Conservation (phyloP, 2,113 vertebrate species). For the Pedionomus torquatus region DNA sequence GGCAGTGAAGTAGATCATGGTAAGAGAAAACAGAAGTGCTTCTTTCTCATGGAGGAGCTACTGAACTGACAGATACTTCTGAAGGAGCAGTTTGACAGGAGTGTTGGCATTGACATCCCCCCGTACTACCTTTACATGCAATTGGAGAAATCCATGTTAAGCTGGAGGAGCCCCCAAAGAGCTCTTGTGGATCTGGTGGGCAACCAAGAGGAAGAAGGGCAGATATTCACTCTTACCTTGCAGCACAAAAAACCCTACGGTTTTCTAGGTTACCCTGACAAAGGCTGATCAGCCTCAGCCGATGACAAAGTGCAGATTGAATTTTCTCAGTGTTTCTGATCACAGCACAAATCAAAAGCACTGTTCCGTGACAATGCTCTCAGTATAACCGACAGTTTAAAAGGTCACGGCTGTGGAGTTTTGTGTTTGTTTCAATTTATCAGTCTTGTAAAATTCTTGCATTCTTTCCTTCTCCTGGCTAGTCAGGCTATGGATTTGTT, state of each 20-base stretch:
- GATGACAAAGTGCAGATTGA: not conserved
- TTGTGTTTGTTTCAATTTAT: constrained; percentile 17
- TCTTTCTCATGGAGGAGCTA: not conserved
- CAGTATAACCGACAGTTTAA: constrained; percentile 30
- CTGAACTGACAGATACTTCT: not conserved
- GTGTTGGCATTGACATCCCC: not conserved
- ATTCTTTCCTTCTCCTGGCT: not conserved
- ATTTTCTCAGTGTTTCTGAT: constrained; percentile 31
- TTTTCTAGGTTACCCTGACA: not conserved
- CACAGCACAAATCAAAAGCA: constrained; percentile 38
- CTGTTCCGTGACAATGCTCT: not conserved
- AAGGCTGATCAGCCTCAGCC: not conserved
- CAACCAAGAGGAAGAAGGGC: not conserved
- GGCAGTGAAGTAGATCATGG: not conserved
- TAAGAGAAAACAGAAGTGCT: not conserved
- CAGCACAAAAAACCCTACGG: not conserved
- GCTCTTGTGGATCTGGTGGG: not conserved
- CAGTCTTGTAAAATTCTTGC: constrained; percentile 15
- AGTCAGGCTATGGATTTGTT: not conserved
- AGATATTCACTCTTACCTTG: not conserved
- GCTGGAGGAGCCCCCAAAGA: not conserved
- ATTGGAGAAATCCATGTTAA: not conserved
- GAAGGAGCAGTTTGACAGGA: not conserved
- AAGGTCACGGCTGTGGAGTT: constrained; percentile 49
- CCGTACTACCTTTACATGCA: not conserved